phyloP scores from a whole-genome alignment of 2,888 invertebrate genomes.

The Nymphalis urticae region DNA sequence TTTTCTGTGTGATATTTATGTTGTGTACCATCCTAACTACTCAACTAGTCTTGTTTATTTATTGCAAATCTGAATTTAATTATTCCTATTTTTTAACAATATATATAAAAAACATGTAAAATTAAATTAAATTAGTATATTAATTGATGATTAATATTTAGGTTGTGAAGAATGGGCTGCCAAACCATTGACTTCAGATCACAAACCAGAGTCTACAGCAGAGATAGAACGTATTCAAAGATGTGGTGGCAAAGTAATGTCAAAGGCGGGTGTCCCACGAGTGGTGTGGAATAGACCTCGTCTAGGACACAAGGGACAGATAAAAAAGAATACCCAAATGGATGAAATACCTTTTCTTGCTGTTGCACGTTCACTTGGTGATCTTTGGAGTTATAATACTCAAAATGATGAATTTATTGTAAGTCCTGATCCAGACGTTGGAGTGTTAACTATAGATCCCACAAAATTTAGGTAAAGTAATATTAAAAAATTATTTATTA shows the following conservation, averaged over 20 bases:
- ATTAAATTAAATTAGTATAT: not conserved
- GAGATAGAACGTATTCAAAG: conserved; percentile 92
- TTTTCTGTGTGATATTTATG: no score
- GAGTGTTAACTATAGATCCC: conserved; percentile 91
- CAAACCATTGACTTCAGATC: conserved; percentile 92
- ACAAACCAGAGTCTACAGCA: conserved; percentile 94
- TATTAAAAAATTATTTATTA: conserved; percentile 2
- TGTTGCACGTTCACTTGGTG: conserved; percentile 97
- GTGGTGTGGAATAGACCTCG: conserved; percentile 98
- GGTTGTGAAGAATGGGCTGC: conserved; percentile 87
- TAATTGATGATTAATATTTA: conserved; percentile 1
- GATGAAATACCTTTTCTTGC: conserved; percentile 98
- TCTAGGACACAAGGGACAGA: conserved; percentile 89
- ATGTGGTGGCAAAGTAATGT: conserved; percentile 88
- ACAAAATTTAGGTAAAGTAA: conserved; percentile 81
- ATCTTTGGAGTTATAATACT: conserved; percentile 98
- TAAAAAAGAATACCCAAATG: conserved; percentile 92
- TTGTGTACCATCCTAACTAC: no score
- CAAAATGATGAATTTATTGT: conserved; percentile 95
- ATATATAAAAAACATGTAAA: no score
- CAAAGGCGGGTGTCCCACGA: conserved; percentile 92
- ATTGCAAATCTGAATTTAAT: no score
- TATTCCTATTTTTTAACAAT: no score
- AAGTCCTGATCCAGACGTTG: conserved; percentile 98
- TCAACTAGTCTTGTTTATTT: no score